Evolutionary conservation across 2,797 vertebrate genomes (phyloP).

Genomic region (Acrossocheilus fasciatus): DNA sequence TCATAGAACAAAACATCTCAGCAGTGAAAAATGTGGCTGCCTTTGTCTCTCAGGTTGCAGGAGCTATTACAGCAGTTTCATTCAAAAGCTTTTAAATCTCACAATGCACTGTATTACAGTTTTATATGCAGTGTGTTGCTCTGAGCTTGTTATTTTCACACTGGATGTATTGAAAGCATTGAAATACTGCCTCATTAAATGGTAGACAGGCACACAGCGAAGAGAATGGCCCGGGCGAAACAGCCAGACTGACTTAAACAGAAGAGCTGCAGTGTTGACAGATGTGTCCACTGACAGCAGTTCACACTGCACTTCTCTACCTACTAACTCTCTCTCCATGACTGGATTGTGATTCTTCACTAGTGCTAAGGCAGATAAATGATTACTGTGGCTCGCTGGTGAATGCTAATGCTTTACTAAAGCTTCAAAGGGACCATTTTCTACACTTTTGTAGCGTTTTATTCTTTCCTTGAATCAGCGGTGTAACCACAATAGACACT

Average conservation of each 20-base stretch:
- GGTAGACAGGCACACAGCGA: slow-evolving; percentile 18
- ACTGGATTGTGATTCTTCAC: slow-evolving; percentile 31
- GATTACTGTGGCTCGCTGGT: background rate
- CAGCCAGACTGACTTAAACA: slow-evolving; percentile 30
- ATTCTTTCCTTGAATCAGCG: slow-evolving; percentile 1
- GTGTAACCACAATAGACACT: background rate
- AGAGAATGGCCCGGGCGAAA: slow-evolving; percentile 31
- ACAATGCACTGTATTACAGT: slow-evolving; percentile 43
- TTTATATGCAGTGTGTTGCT: slow-evolving; percentile 44
- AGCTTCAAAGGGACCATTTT: slow-evolving; percentile 16
- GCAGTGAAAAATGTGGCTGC: slow-evolving; percentile 15
- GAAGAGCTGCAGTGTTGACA: slow-evolving; percentile 23
- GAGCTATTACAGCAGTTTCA: slow-evolving; percentile 44
- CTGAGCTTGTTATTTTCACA: slow-evolving; percentile 34
- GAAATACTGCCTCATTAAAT: slow-evolving; percentile 47
- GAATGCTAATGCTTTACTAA: slow-evolving; percentile 17
- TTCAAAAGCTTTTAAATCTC: slow-evolving; percentile 53
- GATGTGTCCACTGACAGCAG: slow-evolving; percentile 46
- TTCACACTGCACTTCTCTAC: slow-evolving; percentile 27
- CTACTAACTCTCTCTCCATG: slow-evolving; percentile 25
- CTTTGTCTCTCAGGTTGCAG: slow-evolving; percentile 42
- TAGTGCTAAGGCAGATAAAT: slow-evolving; percentile 34
- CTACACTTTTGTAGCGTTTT: background rate
- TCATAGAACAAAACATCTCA: slow-evolving; percentile 25
- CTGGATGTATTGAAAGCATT: slow-evolving; percentile 40